Percentiles rank a stretch among this genome's conserved stretches.
These are phyloP conservation scores for Rhabdomys dilectus DNA, from an alignment of 2,113 vertebrate species.

Conservation along the genomic window DNA sequence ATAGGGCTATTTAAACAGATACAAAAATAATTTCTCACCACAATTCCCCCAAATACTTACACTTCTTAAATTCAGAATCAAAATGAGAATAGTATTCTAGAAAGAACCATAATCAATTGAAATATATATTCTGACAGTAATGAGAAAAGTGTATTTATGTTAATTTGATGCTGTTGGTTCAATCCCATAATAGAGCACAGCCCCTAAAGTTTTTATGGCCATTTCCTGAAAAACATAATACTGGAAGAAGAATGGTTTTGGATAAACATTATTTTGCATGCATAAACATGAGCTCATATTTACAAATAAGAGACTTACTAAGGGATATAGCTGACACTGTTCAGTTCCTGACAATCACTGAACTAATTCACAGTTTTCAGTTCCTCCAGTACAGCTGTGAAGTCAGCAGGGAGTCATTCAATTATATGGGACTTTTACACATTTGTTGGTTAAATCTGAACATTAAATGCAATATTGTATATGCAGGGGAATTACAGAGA, in stretches of 20 bases:
- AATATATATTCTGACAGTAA: constrained; percentile 40
- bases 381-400: constrained; percentile 69
- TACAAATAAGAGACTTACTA: constrained; percentile 42
- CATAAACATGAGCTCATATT: constrained; percentile 35
- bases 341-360: constrained; percentile 71
- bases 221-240: constrained; percentile 44
- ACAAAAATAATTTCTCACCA: not conserved
- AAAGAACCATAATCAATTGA: constrained; percentile 43
- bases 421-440: constrained; percentile 83
- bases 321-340: not conserved
- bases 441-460: constrained; percentile 81
- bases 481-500: constrained; percentile 80
- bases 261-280: not conserved
- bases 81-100: not conserved
- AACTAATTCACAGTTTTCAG: constrained; percentile 78
- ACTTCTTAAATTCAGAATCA: constrained; percentile 35
- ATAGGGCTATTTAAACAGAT: not conserved
- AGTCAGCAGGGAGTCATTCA: constrained; percentile 80
- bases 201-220: constrained; percentile 37
- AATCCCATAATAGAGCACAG: constrained; percentile 33
- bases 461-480: constrained; percentile 77
- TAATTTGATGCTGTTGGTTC: constrained; percentile 47
- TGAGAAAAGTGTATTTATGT: constrained; percentile 55
- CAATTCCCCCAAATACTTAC: not conserved
- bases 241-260: constrained; percentile 10